Evolutionary conservation across 2,113 vertebrate genomes (phyloP), one percentile per base, ranked within the genome.

Genomic region (Caracal caracal): DNA sequence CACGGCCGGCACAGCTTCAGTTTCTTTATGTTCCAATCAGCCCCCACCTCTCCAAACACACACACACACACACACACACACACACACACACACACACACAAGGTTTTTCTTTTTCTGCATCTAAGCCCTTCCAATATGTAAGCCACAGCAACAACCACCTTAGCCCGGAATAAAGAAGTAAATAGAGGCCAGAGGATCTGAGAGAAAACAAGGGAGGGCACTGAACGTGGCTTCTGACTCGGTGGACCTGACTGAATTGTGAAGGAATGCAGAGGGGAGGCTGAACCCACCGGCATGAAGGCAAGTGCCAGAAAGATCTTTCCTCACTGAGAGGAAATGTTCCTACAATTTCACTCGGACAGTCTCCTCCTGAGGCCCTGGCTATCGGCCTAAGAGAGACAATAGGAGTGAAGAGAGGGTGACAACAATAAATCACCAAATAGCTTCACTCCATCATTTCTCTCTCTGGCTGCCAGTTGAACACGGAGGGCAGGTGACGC

Each of bases 1-100:
- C 93, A 56, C 8, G 28, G 61, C 81, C 56, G 81, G 95, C 90
- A 98, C 97, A 90, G 96, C 92, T 95, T 96, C 24, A 96, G 37
- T 92, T 96, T 98, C 63, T 97, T 59, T 37, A 84, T 49, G 88
- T 84, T 92, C 10, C 92, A 16, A 76, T 97, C 97, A 91, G 37
- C 30, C 30, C 37, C 56, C 13, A 47, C 71, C 35, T 73, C 35
- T 43, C 12, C 12, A 71, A n/a, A 71, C 68, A 37, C 20, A 71
- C 37, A 51, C 47, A 73, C 22, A 26, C 51, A 73, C 3, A 24
- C 61, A 24, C 70, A 40, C 70, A 40, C n/a, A 10, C 66, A 35
- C 66, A 37, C 68, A 37, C 68, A 70, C 63, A 33, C 66, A 68
- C 66, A n/a, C 35, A 35, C n/a, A 63, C 20, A 65, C 4, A 49